phyloP scores from a whole-genome alignment of 2,113 vertebrate genomes.

The Scartelaos histophorus region DNA sequence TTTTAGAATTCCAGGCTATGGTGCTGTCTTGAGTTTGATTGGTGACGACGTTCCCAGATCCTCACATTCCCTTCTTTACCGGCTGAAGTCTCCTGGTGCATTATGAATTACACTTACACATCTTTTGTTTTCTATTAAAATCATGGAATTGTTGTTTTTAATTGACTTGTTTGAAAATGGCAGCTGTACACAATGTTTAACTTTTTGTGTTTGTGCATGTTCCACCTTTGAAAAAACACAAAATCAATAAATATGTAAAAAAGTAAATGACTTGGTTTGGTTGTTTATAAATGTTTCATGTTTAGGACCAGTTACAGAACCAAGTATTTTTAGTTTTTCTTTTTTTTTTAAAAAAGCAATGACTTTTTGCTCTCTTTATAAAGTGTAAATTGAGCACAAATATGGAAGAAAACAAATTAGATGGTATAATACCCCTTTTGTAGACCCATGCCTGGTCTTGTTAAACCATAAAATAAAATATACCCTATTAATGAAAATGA shows the following conservation, averaged over 20 bases:
- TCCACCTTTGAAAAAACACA: slow-evolving; percentile 40
- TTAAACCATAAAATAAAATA: too few relatives aligned
- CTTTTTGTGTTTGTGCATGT: slow-evolving; percentile 39
- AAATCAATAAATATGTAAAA: slow-evolving; percentile 67
- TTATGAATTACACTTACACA: slow-evolving; percentile 19
- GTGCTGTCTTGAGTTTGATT: slow-evolving; percentile 84
- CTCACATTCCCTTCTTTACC: slow-evolving; percentile 14
- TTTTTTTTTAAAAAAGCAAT: not conserved
- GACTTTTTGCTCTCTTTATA: not conserved
- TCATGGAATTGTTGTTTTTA: slow-evolving; percentile 29
- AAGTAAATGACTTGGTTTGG: slow-evolving; percentile 9
- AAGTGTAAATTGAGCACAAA: not conserved
- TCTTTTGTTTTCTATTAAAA: slow-evolving; percentile 34
- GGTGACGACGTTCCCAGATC: slow-evolving; percentile 5
- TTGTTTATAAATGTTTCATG: not conserved
- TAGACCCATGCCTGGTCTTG: too few relatives aligned
- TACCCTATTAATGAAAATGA: not conserved
- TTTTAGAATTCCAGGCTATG: slow-evolving; percentile 89
- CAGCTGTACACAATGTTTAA: slow-evolving; percentile 20
- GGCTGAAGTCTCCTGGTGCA: slow-evolving; percentile 26
- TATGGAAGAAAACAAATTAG: too few relatives aligned
- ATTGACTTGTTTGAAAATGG: slow-evolving; percentile 36
- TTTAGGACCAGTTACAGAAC: not conserved
- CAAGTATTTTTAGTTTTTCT: not conserved
- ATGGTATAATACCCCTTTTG: not conserved